Percentiles rank a stretch among this genome's conserved stretches.
phyloP scores from a whole-genome alignment of 2,797 vertebrate genomes.

The Chelonia mydas region DNA sequence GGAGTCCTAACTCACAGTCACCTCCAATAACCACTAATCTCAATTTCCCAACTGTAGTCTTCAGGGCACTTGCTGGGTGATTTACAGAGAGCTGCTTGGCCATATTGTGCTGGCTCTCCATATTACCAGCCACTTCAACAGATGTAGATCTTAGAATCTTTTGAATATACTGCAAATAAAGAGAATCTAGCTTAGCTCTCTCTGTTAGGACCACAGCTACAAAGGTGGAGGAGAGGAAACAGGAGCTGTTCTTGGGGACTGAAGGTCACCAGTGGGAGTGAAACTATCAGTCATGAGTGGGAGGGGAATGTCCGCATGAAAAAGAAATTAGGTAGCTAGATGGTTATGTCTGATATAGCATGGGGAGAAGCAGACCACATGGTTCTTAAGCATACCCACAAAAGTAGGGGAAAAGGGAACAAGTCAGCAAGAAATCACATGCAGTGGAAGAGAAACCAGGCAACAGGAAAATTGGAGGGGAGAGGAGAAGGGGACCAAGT shows the following conservation, averaged over 20 bases:
- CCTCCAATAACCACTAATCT: background rate
- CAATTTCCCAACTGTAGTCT: background rate
- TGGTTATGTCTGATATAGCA: background rate
- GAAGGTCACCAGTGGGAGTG: background rate
- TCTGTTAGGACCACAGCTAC: background rate
- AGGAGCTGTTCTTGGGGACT: background rate
- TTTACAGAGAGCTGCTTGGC: background rate
- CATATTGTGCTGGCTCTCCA: rapidly evolving
- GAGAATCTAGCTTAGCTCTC: background rate
- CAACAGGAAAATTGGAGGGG: background rate
- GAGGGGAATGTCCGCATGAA: background rate
- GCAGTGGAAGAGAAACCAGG: background rate
- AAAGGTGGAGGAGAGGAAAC: background rate
- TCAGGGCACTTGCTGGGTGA: background rate
- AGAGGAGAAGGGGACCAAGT: rapidly evolving
- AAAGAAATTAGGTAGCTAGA: background rate
- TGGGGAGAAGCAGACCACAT: background rate
- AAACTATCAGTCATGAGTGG: rapidly evolving
- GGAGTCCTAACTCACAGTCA: background rate
- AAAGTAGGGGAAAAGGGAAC: background rate
- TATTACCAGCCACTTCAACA: background rate
- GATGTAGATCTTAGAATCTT: background rate
- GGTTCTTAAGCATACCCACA: background rate
- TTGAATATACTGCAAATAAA: background rate
- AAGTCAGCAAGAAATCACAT: background rate